Evolutionary conservation across 2,113 vertebrate species (phyloP).

Genomic region (Acrocephalus kingi): DNA sequence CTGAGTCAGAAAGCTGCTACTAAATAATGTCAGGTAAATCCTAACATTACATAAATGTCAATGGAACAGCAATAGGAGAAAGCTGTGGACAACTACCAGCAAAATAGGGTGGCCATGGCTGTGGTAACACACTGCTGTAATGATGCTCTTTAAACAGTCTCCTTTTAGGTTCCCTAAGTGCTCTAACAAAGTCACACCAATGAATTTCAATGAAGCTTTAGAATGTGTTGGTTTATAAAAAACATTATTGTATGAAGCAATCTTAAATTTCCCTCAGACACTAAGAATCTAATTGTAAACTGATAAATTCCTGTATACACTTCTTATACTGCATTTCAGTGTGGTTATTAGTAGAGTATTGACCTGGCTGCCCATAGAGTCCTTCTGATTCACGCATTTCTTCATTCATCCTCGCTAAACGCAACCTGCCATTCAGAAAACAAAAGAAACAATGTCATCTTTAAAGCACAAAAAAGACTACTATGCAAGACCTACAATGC

Average conservation of each 20-base stretch:
- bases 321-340: slow-evolving; percentile 97
- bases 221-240: slow-evolving; percentile 52
- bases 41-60: neutral
- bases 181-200: slow-evolving; percentile 34
- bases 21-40: neutral
- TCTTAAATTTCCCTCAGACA: neutral
- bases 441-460: neutral
- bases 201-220: slow-evolving; percentile 27
- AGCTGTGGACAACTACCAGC: slow-evolving; percentile 47
- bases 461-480: neutral
- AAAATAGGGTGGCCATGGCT: slow-evolving; percentile 12
- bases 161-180: neutral
- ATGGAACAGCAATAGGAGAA: slow-evolving; percentile 29
- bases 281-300: slow-evolving; percentile 89
- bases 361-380: slow-evolving; percentile 96
- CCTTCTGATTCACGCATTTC: slow-evolving; percentile 99
- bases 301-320: slow-evolving; percentile 96
- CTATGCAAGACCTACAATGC: neutral
- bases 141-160: slow-evolving; percentile 12
- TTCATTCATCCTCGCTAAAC: slow-evolving; percentile 98
- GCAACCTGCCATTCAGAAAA: slow-evolving; percentile 78
- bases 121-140: slow-evolving; percentile 5
- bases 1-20: neutral
- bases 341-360: slow-evolving; percentile 91
- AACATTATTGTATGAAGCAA: neutral